These are phyloP conservation scores for Panthera uncia DNA, from an alignment of 2,113 vertebrate species.

Conservation along the genomic window DNA sequence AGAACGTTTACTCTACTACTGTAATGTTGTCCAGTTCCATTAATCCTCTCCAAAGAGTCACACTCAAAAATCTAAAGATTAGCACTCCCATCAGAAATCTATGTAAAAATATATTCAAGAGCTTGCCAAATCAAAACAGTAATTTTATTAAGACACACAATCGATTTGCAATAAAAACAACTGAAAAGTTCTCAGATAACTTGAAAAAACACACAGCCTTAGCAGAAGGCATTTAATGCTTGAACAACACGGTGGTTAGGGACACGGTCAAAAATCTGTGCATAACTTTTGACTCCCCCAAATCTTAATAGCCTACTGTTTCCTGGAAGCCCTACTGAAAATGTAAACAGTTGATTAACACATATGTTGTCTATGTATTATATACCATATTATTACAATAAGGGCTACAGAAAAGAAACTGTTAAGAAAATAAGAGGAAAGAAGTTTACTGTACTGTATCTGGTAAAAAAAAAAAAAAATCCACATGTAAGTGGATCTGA, in stretches of 20 bases:
- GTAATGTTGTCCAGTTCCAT: conserved; percentile 91
- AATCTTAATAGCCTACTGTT: not conserved
- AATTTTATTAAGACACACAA: not conserved
- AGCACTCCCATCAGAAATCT: not conserved
- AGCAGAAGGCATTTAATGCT: not conserved
- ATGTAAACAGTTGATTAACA: not conserved
- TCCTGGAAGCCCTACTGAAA: not conserved
- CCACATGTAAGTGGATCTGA: not conserved
- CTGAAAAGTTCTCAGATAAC: not conserved
- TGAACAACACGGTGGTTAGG: not conserved
- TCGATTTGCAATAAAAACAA: not conserved
- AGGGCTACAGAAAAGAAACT: not conserved
- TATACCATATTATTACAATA: not conserved
- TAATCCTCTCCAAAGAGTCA: conserved; percentile 86
- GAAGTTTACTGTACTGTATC: not conserved
- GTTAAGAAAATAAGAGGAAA: not conserved
- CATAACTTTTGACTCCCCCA: not conserved
- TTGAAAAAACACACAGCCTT: not conserved
- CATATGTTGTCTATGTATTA: not conserved
- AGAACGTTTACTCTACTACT: conserved; percentile 88
- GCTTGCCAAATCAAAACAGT: not conserved
- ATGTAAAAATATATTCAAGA: not conserved
- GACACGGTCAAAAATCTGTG: not conserved
- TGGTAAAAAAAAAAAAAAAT: not conserved
- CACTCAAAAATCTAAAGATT: conserved; percentile 30